Evolutionary conservation across 2,888 invertebrate species (phyloP).

Genomic region (Oligia latruncula): DNA sequence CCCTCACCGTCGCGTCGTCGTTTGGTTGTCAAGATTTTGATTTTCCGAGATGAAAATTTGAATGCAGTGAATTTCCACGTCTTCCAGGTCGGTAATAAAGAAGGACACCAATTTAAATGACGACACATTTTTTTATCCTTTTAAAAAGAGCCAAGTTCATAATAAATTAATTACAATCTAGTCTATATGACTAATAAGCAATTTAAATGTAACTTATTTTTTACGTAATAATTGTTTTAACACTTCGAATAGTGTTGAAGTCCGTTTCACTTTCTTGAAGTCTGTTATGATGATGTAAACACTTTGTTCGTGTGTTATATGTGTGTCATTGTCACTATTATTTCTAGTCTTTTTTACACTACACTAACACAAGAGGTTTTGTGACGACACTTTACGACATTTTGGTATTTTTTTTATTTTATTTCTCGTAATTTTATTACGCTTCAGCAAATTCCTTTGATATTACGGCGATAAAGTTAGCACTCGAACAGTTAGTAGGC

Average conservation of each 20-base stretch:
- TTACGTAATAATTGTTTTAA: too few species aligned
- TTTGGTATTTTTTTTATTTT: background rate
- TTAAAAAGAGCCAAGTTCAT: background rate
- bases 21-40: background rate
- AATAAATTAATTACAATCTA: background rate
- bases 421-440: background rate
- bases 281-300: too few species aligned
- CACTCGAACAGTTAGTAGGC: background rate
- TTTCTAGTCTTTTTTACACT: too few species aligned
- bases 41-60: background rate
- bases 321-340: too few species aligned
- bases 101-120: background rate
- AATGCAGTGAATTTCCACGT: background rate
- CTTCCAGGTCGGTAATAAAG: background rate
- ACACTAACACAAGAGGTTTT: too few species aligned
- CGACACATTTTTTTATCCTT: background rate
- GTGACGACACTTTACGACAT: background rate
- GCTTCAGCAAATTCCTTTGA: background rate
- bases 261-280: too few species aligned
- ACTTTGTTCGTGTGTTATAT: too few species aligned
- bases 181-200: background rate
- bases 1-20: background rate
- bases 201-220: background rate
- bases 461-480: background rate
- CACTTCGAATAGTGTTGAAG: too few species aligned